These are phyloP conservation scores for Poeciliopsis prolifica DNA, from an alignment of 2,113 vertebrate genomes.

Conservation along the genomic window DNA sequence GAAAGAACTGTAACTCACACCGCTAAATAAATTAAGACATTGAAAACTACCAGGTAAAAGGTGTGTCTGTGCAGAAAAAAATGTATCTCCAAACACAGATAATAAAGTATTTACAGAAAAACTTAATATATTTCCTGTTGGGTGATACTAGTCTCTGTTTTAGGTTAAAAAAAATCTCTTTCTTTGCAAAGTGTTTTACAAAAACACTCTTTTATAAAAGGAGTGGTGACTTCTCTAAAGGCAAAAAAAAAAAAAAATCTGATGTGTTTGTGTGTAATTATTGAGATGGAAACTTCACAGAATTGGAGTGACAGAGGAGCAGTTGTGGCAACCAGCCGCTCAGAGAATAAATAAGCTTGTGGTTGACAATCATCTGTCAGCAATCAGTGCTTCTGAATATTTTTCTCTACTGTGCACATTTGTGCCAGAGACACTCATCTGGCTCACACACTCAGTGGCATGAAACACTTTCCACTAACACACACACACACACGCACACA, in stretches of 20 bases:
- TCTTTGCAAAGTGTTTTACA: too few relatives aligned
- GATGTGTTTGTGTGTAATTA: constrained; percentile 26
- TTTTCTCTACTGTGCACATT: constrained; percentile 48
- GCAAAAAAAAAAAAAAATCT: constrained; percentile 7
- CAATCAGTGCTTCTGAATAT: constrained; percentile 61
- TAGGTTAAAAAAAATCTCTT: too few relatives aligned
- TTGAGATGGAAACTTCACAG: constrained; percentile 52
- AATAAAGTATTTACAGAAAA: not conserved
- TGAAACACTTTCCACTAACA: constrained; percentile 43
- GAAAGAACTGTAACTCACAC: not conserved
- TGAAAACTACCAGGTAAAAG: not conserved
- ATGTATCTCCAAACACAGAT: not conserved
- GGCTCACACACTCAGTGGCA: constrained; percentile 52
- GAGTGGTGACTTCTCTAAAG: not conserved
- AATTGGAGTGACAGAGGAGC: constrained; percentile 39
- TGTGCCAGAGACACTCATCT: constrained; percentile 59
- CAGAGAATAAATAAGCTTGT: constrained; percentile 38
- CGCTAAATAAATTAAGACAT: too few relatives aligned
- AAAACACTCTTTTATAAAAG: too few relatives aligned
- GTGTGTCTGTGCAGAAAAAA: not conserved
- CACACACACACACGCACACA: too few relatives aligned
- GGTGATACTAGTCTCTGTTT: not conserved
- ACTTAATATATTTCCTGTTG: not conserved
- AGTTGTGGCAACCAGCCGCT: constrained; percentile 56
- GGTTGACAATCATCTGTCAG: constrained; percentile 64